Conservation (phyloP, 2,888 invertebrate species). For the Lasioglossum zephyrum region DNA sequence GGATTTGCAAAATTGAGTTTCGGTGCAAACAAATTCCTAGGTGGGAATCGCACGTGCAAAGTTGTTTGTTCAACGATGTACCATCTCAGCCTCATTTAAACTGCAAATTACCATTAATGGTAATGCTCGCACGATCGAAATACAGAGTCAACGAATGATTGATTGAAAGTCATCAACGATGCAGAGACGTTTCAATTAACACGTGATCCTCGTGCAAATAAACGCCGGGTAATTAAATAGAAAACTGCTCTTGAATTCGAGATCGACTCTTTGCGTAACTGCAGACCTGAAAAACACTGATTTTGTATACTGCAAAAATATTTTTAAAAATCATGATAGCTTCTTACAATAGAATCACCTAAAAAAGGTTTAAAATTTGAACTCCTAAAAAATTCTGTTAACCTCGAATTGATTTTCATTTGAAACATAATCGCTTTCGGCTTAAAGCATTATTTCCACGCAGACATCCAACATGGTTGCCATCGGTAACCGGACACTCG, state of each 20-base stretch:
- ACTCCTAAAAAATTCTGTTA: background rate
- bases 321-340: background rate
- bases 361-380: background rate
- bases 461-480: background rate
- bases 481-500: background rate
- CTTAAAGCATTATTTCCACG: background rate
- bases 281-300: background rate
- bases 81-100: background rate
- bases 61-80: background rate
- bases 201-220: constrained; percentile 11
- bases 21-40: background rate
- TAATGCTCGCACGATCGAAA: background rate
- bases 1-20: background rate
- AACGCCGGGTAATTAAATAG: constrained; percentile 15
- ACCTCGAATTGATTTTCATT: background rate
- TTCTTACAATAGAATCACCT: background rate
- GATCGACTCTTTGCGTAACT: background rate
- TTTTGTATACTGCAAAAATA: background rate
- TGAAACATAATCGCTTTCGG: background rate
- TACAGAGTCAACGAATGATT: background rate
- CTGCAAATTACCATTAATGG: background rate
- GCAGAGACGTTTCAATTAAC: constrained; percentile 12
- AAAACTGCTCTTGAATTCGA: background rate
- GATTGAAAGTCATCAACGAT: constrained; percentile 1
- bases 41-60: background rate